Conservation (phyloP, 2,888 invertebrate genomes). For the Myopa testacea region DNA sequence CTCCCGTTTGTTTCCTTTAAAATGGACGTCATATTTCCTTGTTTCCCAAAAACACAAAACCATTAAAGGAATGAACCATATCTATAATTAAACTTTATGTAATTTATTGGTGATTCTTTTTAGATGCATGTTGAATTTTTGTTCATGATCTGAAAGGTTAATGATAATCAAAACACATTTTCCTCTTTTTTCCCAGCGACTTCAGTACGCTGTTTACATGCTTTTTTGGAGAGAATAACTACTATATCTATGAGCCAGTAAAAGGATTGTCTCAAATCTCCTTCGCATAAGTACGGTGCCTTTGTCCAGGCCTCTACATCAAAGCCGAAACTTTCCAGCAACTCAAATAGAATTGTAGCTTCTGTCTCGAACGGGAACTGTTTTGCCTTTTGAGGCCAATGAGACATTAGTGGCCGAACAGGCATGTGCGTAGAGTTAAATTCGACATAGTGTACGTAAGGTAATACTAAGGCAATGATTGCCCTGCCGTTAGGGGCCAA, state of each 20-base stretch:
- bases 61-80: too few relatives aligned
- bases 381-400: constrained; percentile 77
- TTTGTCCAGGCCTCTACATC: constrained; percentile 86
- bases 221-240: constrained; percentile 77
- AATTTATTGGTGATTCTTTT: too few relatives aligned
- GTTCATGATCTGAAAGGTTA: neutral
- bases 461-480: constrained; percentile 91
- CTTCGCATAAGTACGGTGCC: constrained; percentile 96
- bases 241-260: constrained; percentile 93
- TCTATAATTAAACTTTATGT: too few relatives aligned
- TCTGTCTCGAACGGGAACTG: constrained; percentile 81
- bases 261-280: constrained; percentile 90
- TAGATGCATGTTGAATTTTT: too few relatives aligned
- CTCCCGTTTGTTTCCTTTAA: too few relatives aligned
- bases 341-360: constrained; percentile 76
- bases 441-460: constrained; percentile 95
- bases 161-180: constrained; percentile 8
- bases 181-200: neutral
- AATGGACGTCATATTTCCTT: too few relatives aligned
- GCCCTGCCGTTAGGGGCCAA: constrained; percentile 81
- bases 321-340: constrained; percentile 75
- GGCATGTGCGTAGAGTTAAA: constrained; percentile 77
- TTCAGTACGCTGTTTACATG: neutral
- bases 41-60: too few relatives aligned
- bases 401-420: constrained; percentile 62